phyloP scores from a whole-genome alignment of 2,797 vertebrate genomes.

The Lemur catta region DNA sequence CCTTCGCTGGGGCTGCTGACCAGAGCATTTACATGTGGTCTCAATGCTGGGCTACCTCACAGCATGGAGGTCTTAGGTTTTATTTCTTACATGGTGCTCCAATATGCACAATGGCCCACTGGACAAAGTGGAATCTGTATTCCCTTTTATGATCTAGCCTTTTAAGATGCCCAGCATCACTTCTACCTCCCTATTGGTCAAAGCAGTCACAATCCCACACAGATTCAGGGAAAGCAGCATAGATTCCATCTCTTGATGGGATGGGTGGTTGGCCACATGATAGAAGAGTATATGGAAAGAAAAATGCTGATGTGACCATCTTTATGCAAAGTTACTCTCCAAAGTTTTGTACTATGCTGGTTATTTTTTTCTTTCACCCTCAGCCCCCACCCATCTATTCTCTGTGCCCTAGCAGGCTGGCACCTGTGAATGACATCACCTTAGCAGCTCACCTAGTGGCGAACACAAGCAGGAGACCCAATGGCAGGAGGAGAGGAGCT shows the following conservation, averaged over 20 bases:
- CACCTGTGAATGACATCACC: background rate
- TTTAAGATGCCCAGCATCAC: background rate
- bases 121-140: background rate
- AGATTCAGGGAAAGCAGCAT: background rate
- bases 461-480: background rate
- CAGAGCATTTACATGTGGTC: background rate
- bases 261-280: background rate
- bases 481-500: background rate
- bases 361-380: background rate
- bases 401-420: background rate
- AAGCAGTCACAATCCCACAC: background rate
- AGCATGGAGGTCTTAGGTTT: background rate
- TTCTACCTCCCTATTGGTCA: background rate
- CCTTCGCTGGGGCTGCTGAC: background rate
- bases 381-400: no score
- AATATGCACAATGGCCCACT: background rate
- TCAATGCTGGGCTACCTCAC: background rate
- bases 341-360: background rate
- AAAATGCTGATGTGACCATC: background rate
- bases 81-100: background rate
- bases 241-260: background rate
- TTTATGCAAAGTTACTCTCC: background rate
- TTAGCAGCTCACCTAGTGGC: background rate
- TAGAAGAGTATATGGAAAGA: background rate
- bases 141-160: background rate